Evolutionary conservation across 1,140 invertebrate genomes (phyloP).

Genomic region (Tribolium castaneum): DNA sequence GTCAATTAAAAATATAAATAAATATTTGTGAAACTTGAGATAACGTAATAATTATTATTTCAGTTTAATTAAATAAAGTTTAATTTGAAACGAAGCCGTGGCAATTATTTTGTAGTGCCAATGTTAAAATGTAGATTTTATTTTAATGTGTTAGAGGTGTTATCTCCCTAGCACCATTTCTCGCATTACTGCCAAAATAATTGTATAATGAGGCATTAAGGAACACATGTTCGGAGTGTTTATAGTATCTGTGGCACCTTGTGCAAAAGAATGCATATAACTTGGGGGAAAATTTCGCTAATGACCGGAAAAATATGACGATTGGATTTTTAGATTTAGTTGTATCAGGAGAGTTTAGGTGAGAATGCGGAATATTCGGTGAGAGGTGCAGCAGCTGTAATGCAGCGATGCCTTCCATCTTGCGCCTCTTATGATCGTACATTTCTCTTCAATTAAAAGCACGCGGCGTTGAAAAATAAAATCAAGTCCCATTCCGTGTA

Average conservation of each 20-base stretch:
- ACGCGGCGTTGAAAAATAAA: conserved; percentile 3
- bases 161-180: background rate
- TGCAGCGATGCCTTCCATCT: background rate
- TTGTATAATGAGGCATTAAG: background rate
- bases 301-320: background rate
- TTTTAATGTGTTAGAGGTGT: background rate
- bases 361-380: conserved; percentile 10
- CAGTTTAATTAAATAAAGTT: too few species aligned
- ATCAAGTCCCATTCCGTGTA: background rate
- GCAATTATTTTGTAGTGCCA: background rate
- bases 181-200: background rate
- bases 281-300: background rate
- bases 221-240: background rate
- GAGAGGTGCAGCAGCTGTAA: conserved; percentile 2
- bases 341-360: background rate
- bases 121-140: background rate
- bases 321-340: conserved; percentile 24
- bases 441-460: conserved; percentile 32
- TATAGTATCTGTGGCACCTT: background rate
- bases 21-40: too few species aligned
- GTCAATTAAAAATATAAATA: too few species aligned
- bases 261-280: background rate
- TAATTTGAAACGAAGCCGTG: too few species aligned
- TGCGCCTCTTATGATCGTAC: background rate
- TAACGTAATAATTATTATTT: too few species aligned